Evolutionary conservation across 2,888 invertebrate species (phyloP), one percentile per base, ranked within the genome.

Genomic region (Mongoloraphidia duomilia): DNA sequence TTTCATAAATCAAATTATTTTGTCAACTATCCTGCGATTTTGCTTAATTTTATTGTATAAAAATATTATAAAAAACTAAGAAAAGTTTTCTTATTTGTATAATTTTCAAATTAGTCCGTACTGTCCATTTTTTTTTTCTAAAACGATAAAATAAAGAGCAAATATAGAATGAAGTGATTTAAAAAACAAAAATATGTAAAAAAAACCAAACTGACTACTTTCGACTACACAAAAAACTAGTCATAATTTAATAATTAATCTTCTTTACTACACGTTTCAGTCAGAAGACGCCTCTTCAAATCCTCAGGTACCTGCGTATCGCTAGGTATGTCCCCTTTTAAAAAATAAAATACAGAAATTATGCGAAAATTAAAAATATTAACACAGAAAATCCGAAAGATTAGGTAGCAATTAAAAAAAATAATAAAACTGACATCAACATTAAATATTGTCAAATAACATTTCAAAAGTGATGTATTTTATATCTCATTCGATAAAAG

Each of bases 251-350:
- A 26, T 26, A 39, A 9, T 39, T 42, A 42, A 33, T 42, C 42
- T 42, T 42, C 42, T 42, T 42, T 42, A 42, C 17, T 42, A 33
- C 33, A 9, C 8, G 8, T 42, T 13, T 45, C 45, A 37, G 17
- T 36, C 36, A 33, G 12, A 46, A 40, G n/a, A 13, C 26, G 12
- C 33, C 34, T 46, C 17, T 46, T 46, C 34, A 39, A 10, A 46
- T 14, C 33, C 26, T 46, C 46, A 40, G 46, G 46, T 12, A 39
- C 33, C 46, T 36, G 17, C 46, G 35, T 26, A 36, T 38, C 34
- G 11, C 40, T 46, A 46, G 40, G 17, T 26, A 46, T 33, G 34
- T 46, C 40, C 26, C 46, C 46, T 46, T 39, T 14, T 33, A 35
- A 44, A 12, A 44, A 42, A 33, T 35, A 35, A 13, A 44, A 44